Conservation (phyloP, 2,797 vertebrate genomes). For the Ptychobarbus kaznakovi region DNA sequence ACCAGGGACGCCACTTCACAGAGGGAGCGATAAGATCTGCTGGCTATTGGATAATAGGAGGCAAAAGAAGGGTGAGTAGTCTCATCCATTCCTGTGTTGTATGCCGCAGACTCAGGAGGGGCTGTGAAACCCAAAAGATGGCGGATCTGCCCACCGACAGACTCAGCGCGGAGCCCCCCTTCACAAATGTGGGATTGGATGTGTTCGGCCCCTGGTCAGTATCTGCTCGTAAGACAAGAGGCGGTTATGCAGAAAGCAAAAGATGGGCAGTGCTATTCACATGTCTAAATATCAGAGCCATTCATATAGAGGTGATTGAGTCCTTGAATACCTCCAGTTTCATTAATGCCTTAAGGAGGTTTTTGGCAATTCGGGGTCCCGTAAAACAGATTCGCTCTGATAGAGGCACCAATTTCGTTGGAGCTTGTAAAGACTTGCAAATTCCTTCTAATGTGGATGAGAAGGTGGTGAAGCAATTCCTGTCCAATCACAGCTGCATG, state of each 20-base stretch:
- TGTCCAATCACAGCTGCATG: neutral
- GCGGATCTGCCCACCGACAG: slow-evolving; percentile 36
- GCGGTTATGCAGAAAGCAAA: slow-evolving; percentile 26
- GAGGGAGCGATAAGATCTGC: neutral
- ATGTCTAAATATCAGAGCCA: slow-evolving; percentile 15
- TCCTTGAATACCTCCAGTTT: neutral
- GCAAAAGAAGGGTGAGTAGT: slow-evolving; percentile 3
- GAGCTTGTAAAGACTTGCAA: neutral
- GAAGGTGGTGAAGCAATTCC: neutral
- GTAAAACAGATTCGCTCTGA: neutral
- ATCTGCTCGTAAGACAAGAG: slow-evolving; percentile 37
- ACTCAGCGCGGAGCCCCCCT: slow-evolving; percentile 29
- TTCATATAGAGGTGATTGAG: neutral
- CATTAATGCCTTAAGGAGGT: neutral
- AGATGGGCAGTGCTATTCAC: slow-evolving; percentile 44
- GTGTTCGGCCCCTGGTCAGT: slow-evolving; percentile 49
- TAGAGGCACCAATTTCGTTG: neutral
- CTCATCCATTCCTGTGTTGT: slow-evolving; percentile 22
- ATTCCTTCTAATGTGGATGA: neutral
- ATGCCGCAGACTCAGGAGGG: slow-evolving; percentile 14
- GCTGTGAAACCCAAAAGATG: slow-evolving; percentile 42
- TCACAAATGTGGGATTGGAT: slow-evolving; percentile 48
- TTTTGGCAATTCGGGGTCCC: neutral
- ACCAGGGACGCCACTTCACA: neutral
- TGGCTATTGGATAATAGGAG: slow-evolving; percentile 34